phyloP scores from a whole-genome alignment of 2,113 vertebrate genomes.

The Scatophagus argus region DNA sequence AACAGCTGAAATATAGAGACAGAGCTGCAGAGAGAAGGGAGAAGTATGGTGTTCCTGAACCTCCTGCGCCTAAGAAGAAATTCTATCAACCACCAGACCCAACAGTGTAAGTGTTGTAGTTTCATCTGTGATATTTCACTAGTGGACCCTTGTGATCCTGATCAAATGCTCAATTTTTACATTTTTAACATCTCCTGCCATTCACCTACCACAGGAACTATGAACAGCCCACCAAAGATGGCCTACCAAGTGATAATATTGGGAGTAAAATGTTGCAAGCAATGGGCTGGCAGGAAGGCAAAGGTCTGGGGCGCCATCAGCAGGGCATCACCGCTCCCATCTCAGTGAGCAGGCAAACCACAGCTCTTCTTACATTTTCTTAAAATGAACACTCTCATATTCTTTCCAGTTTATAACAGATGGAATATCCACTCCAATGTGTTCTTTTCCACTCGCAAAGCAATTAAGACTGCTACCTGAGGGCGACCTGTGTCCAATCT shows the following conservation, averaged over 20 bases:
- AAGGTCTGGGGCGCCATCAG: conserved; percentile 91
- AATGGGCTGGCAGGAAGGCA: conserved; percentile 97
- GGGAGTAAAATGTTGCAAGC: conserved; percentile 97
- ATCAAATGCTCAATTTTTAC: not conserved
- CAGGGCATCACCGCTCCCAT: conserved; percentile 95
- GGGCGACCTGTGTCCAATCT: conserved; percentile 38
- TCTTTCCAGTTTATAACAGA: conserved; percentile 22
- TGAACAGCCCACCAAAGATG: conserved; percentile 94
- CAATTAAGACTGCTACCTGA: conserved; percentile 62
- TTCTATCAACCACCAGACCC: conserved; percentile 81
- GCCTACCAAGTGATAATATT: conserved; percentile 93
- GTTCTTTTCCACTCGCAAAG: conserved; percentile 21
- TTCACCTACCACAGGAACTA: conserved; percentile 86
- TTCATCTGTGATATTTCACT: not conserved
- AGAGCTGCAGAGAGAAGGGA: conserved; percentile 94
- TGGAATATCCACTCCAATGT: not conserved
- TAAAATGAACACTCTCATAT: not conserved
- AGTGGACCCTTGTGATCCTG: not conserved
- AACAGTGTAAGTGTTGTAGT: conserved; percentile 42
- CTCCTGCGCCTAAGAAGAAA: conserved; percentile 93
- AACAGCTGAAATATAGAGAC: conserved; percentile 95
- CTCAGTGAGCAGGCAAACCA: conserved; percentile 80
- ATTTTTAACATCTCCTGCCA: not conserved
- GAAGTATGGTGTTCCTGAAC: conserved; percentile 94
- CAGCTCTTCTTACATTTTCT: not conserved